Evolutionary conservation across 2,113 vertebrate genomes (phyloP).

Genomic region (Neolamprologus variostigma): DNA sequence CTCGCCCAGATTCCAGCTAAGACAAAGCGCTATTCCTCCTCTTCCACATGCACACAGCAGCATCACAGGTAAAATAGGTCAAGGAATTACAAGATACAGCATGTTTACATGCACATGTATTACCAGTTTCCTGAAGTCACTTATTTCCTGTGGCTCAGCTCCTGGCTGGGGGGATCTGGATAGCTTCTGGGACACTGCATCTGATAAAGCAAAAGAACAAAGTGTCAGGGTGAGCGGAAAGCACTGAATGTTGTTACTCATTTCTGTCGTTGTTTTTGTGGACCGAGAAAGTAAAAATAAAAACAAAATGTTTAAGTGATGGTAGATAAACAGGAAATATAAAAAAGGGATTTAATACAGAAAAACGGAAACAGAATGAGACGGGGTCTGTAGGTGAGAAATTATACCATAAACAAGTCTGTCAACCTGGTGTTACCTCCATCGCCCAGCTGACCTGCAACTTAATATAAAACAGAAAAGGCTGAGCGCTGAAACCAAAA

Average conservation of each 20-base stretch:
- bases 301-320: fast-evolving
- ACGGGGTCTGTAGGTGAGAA: not conserved
- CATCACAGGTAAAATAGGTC: constrained; percentile 6
- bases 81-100: not conserved
- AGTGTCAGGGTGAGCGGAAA: not conserved
- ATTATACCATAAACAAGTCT: not conserved
- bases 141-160: constrained; percentile 52
- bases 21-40: not conserved
- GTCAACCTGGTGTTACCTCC: not conserved
- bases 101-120: not conserved
- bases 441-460: not conserved
- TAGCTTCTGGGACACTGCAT: constrained; percentile 44
- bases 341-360: not conserved
- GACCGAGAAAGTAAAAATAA: not conserved
- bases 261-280: not conserved
- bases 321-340: not conserved
- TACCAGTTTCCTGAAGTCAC: constrained; percentile 56
- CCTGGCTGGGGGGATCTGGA: constrained; percentile 8
- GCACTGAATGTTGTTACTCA: not conserved
- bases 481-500: not conserved
- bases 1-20: constrained; percentile 19
- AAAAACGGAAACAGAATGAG: not conserved
- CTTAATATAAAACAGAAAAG: constrained; percentile 12
- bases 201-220: constrained; percentile 21
- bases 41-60: not conserved